These are phyloP conservation scores for Tiliacea citrago DNA, from an alignment of 2,888 invertebrate species.

Conservation along the genomic window DNA sequence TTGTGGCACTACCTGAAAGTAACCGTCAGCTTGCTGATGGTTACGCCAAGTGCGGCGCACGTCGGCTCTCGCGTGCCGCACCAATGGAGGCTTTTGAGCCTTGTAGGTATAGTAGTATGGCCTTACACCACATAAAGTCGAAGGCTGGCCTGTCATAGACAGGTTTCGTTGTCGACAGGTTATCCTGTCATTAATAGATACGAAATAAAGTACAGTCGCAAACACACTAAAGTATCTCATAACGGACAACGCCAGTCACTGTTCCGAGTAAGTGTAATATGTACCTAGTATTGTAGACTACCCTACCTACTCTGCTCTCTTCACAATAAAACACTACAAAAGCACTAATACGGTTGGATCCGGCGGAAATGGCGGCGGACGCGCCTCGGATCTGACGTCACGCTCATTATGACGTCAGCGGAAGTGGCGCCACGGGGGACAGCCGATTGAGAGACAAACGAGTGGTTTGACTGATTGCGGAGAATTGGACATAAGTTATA, in stretches of 20 bases:
- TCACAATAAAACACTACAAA: constrained; percentile 32
- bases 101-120: too few species aligned
- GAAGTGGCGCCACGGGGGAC: constrained; percentile 17
- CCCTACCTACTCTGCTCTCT: neutral
- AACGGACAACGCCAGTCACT: neutral
- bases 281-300: neutral
- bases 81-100: neutral
- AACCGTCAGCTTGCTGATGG: neutral
- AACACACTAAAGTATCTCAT: neutral
- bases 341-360: constrained; percentile 25
- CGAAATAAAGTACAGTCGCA: too few species aligned
- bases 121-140: too few species aligned
- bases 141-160: too few species aligned
- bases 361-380: constrained; percentile 22
- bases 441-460: constrained; percentile 8
- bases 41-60: too few species aligned
- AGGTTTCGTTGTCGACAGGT: too few species aligned
- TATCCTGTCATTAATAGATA: too few species aligned
- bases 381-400: constrained; percentile 29
- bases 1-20: neutral
- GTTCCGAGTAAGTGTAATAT: neutral
- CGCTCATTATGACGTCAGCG: constrained; percentile 4
- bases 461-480: constrained; percentile 8
- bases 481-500: too few species aligned
- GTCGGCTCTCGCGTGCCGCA: too few species aligned